Conservation (phyloP, 2,113 vertebrate species). For the Laterallus jamaicensis region DNA sequence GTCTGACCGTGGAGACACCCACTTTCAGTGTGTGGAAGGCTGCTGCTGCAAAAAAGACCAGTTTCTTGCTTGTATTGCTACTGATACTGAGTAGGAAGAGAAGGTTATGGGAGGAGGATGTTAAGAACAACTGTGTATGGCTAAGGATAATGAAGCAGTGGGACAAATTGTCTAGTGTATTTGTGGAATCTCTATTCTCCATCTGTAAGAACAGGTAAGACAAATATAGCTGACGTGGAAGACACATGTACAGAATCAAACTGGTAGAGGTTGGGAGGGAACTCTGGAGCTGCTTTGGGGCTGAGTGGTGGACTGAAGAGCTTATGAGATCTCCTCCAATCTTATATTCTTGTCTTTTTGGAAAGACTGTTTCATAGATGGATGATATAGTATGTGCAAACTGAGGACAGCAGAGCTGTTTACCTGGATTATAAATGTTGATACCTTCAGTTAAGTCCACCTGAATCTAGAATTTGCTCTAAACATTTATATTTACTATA, state of each 20-base stretch:
- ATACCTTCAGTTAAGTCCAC: background rate
- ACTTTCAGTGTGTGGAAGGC: background rate
- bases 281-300: background rate
- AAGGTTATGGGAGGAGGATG: background rate
- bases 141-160: background rate
- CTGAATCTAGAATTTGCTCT: background rate
- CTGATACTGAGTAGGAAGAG: background rate
- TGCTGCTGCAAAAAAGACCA: background rate
- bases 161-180: background rate
- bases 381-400: background rate
- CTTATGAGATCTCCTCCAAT: background rate
- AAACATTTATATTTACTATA: background rate
- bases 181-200: background rate
- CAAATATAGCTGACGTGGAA: background rate
- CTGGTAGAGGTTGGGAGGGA: no score
- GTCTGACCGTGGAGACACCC: background rate
- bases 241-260: background rate
- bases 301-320: background rate
- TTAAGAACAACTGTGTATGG: background rate
- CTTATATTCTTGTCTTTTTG: background rate
- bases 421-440: background rate
- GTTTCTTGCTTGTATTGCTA: background rate
- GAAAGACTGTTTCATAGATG: background rate
- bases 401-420: background rate
- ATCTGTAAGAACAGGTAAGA: background rate